Evolutionary conservation across 2,797 vertebrate genomes (phyloP).

Genomic region (Pempheris klunzingeri): DNA sequence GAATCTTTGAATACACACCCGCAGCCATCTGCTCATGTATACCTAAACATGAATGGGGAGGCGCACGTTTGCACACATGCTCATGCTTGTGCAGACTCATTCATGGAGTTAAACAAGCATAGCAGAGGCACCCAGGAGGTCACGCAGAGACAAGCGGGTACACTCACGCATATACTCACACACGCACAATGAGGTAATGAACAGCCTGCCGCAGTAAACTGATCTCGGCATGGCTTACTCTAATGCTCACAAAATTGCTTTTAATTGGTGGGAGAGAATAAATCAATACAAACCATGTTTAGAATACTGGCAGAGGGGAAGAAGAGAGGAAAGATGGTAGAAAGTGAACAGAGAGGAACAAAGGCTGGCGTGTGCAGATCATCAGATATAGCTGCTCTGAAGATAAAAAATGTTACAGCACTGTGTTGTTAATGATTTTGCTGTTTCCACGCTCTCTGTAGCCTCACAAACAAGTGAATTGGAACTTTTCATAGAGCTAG

Average conservation of each 20-base stretch:
- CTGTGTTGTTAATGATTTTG: constrained; percentile 1
- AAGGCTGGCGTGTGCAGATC: constrained; percentile 31
- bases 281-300: constrained; percentile 80
- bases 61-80: constrained; percentile 16
- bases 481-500: constrained; percentile 13
- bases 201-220: constrained; percentile 64
- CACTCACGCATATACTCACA: constrained; percentile 7
- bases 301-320: constrained; percentile 47
- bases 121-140: constrained; percentile 51
- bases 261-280: constrained; percentile 81
- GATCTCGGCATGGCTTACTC: constrained; percentile 69
- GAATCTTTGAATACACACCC: constrained; percentile 65
- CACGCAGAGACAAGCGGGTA: constrained; percentile 12
- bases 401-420: constrained; percentile 36
- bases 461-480: constrained; percentile 22
- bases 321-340: constrained; percentile 28
- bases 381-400: constrained; percentile 21
- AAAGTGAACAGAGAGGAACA: constrained; percentile 17
- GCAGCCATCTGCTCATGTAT: constrained; percentile 57
- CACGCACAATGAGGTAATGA: constrained; percentile 66
- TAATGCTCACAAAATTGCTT: constrained; percentile 80
- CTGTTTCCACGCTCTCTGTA: not conserved
- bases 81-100: constrained; percentile 30
- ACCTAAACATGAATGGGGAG: constrained; percentile 44
- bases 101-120: constrained; percentile 43